Evolutionary conservation across 2,797 vertebrate genomes (phyloP).

Genomic region (Okamejei kenojei): DNA sequence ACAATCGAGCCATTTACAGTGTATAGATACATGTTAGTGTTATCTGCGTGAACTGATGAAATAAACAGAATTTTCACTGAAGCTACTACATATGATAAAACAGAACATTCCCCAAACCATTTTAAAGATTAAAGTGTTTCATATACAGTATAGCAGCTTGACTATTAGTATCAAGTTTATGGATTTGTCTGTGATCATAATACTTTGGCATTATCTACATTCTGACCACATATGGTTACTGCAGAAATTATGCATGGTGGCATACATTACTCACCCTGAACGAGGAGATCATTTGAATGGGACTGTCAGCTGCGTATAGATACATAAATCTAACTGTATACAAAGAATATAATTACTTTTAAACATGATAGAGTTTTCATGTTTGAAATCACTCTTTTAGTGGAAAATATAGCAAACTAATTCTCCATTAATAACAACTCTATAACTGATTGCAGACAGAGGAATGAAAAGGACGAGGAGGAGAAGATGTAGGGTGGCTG

Average conservation of each 20-base stretch:
- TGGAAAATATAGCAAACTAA: neutral
- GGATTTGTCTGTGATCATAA: neutral
- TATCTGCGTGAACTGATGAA: neutral
- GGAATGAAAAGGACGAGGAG: too few relatives aligned
- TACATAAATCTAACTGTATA: neutral
- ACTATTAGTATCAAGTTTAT: neutral
- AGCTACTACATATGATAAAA: neutral
- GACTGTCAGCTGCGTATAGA: neutral
- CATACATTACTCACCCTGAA: neutral
- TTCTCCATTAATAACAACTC: neutral
- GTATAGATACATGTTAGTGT: too few relatives aligned
- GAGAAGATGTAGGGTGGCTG: too few relatives aligned
- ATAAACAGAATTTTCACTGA: too few relatives aligned
- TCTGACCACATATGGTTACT: neutral
- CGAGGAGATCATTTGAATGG: neutral
- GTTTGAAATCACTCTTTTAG: neutral
- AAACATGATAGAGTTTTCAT: neutral
- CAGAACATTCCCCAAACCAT: neutral
- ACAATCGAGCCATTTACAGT: too few relatives aligned
- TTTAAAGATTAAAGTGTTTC: neutral
- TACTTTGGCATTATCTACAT: constrained; percentile 1
- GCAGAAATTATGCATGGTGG: neutral
- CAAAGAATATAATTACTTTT: neutral
- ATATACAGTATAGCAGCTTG: neutral
- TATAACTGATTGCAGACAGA: too few relatives aligned